A percentile compares a stretch with the other conserved stretches of the same genome.
These are phyloP conservation scores for Clarias gariepinus DNA, from an alignment of 2,113 vertebrate genomes.

Conservation along the genomic window DNA sequence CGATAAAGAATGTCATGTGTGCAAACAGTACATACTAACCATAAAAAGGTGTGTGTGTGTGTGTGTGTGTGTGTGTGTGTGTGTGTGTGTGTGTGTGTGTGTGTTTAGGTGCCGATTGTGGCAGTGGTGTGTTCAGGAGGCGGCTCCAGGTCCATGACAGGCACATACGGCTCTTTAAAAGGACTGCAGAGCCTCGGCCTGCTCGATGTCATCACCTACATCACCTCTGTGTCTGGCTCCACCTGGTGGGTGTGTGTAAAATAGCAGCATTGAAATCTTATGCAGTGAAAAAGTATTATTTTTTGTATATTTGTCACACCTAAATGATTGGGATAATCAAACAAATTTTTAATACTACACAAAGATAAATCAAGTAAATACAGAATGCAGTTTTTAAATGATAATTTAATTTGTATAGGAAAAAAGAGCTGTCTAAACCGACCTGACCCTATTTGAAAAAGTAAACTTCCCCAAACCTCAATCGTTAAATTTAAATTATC, in stretches of 20 bases:
- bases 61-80: no score
- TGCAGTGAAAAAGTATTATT: not conserved
- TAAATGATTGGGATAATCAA: no score
- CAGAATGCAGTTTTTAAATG: no score
- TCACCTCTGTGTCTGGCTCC: slow-evolving; percentile 83
- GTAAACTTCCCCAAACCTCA: no score
- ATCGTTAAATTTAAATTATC: no score
- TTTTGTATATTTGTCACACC: not conserved
- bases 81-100: not conserved
- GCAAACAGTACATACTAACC: not conserved
- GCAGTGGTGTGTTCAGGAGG: slow-evolving; percentile 84
- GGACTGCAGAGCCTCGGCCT: slow-evolving; percentile 78
- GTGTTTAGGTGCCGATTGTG: slow-evolving; percentile 79
- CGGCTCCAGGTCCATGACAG: slow-evolving; percentile 81
- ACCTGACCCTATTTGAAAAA: no score
- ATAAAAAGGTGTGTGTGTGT: no score
- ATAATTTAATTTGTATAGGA: no score
- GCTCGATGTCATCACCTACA: slow-evolving; percentile 78
- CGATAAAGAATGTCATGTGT: not conserved
- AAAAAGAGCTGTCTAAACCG: no score
- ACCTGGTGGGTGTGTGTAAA: slow-evolving; percentile 77
- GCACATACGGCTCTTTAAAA: slow-evolving; percentile 77
- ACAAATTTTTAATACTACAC: no score
- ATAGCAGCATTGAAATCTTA: not conserved
- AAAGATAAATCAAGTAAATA: no score